Base-by-base conservation (phyloP, 2,888 invertebrate species). In the Hypsopygia costalis region DNA sequence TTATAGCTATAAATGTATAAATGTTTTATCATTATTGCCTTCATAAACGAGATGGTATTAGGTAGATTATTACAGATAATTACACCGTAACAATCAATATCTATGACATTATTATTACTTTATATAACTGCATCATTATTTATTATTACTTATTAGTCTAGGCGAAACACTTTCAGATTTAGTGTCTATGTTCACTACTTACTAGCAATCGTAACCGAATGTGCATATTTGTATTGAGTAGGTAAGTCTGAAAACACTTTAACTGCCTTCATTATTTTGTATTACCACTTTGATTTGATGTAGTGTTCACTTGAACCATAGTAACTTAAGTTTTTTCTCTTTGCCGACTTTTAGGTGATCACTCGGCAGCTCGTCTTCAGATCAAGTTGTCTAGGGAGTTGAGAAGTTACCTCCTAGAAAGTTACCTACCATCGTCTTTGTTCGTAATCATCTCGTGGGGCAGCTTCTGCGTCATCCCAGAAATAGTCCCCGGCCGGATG, bases 371-470 rank as follows among this genome's bases (percentile, higher is more conserved):
- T 9, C 81, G 92, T 29, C 76, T 92, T 28, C 87, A 90, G 60
- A 91, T 92, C 55, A 91, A 90, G 51, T 70, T 92, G 51, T 91
- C 91, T 21, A 79, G 92, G 22, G 92, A 92, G 62, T 77, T 92
- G 9, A 81, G 92, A 37, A 91, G 91, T 50, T 92, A 92, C 63
- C 76, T 92, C 1, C 69, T 92, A 36, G 92, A 92, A 72, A 91
- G 91, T 60, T 92, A 92, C 68, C 70, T 92, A 11, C 92, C 92
- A 0, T 92, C 92, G 9, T 90, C 91, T 0, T 70, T 92, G 43
- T 92, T 92, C 67, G 92, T 92, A 46, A 90, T 91, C 63, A 92
- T 92, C 66, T 92, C 92, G 16, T 92, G 92, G 92, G 92, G 92
- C 48, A 91, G 92, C 57, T 92, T 92, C 75, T 90, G 92, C 48